phyloP scores from a whole-genome alignment of 2,797 vertebrate species.

The Orientallactaga sibirica region DNA sequence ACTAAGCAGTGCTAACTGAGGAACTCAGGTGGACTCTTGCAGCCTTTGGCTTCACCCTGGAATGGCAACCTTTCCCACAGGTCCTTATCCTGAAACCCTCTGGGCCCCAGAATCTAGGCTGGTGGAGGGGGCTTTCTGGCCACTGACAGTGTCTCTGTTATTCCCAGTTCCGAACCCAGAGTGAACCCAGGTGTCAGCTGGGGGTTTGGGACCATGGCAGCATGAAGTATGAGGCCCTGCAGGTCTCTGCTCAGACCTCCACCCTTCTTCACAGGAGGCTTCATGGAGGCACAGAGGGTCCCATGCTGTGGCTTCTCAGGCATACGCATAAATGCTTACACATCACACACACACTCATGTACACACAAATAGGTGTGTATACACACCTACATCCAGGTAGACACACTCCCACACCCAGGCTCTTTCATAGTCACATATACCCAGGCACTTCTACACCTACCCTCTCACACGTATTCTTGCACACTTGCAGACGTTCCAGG shows the following conservation, averaged over 20 bases:
- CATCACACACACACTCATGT: not conserved
- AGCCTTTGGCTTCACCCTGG: not conserved
- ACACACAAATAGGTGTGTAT: too few relatives aligned
- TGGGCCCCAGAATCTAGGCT: not conserved
- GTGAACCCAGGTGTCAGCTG: not conserved
- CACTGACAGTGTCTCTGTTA: not conserved
- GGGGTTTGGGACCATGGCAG: not conserved
- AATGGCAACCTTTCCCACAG: not conserved
- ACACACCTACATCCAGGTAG: too few relatives aligned
- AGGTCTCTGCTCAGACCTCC: not conserved
- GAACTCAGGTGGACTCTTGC: not conserved
- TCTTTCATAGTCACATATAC: not conserved
- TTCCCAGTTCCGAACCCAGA: not conserved
- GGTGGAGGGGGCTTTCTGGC: not conserved
- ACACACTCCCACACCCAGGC: not conserved
- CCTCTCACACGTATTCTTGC: too few relatives aligned
- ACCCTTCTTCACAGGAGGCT: not conserved
- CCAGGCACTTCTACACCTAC: not conserved
- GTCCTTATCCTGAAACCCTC: not conserved
- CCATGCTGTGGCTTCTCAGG: not conserved
- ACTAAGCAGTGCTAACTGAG: too few relatives aligned
- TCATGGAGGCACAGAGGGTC: not conserved
- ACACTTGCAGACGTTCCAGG: not conserved
- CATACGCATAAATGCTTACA: not conserved
- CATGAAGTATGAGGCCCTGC: not conserved